Conservation (phyloP, 2,888 invertebrate genomes). For the Artemia sinica region DNA sequence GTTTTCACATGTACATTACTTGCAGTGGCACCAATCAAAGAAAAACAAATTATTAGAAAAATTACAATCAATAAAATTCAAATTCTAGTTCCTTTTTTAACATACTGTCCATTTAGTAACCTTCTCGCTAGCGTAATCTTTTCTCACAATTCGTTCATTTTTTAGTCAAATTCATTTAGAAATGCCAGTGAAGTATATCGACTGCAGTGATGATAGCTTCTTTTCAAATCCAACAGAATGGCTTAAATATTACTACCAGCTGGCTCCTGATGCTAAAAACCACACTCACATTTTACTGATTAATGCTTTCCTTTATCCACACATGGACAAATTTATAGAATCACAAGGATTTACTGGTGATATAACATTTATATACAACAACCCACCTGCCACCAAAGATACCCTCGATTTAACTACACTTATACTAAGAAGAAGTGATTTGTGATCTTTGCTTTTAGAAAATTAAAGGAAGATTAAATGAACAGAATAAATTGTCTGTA, state of each 20-base stretch:
- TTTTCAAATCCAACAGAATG: neutral
- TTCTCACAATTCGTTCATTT: neutral
- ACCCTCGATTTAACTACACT: neutral
- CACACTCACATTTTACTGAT: neutral
- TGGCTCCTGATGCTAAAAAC: neutral
- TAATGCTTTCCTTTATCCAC: neutral
- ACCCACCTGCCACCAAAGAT: neutral
- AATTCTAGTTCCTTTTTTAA: no score
- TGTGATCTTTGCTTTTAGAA: neutral
- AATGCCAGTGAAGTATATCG: neutral
- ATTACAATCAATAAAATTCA: no score
- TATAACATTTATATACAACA: neutral
- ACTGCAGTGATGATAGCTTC: neutral
- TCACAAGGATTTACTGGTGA: neutral
- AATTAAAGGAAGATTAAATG: neutral
- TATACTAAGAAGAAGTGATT: neutral
- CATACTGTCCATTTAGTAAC: no score
- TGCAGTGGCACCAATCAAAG: no score
- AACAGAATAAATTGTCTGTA: no score
- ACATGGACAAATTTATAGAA: neutral
- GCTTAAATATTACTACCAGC: conserved; percentile 6
- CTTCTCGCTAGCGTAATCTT: no score
- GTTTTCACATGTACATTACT: no score
- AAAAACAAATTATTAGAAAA: no score
- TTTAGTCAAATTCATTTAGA: neutral